phyloP scores from a whole-genome alignment of 2,797 vertebrate species.

The Steatocranus sp. region DNA sequence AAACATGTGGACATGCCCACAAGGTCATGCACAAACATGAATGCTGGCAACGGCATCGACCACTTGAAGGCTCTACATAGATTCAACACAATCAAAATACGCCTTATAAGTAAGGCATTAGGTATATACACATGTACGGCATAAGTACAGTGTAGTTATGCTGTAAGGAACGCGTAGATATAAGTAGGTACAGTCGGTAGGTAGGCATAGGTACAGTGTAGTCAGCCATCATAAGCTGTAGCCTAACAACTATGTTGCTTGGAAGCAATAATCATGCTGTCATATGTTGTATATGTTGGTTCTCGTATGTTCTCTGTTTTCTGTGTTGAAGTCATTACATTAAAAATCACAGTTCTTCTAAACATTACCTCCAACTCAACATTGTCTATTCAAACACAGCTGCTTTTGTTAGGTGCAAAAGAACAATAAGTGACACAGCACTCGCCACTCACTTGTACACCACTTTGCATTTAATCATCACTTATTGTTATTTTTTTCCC shows the following conservation, averaged over 20 bases:
- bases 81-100: background rate
- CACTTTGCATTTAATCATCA: background rate
- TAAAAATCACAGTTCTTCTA: background rate
- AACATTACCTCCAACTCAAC: background rate
- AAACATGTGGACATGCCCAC: background rate
- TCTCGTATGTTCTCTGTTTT: background rate
- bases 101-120: background rate
- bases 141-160: background rate
- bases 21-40: background rate
- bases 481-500: background rate
- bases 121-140: background rate
- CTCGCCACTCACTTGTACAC: background rate
- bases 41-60: background rate
- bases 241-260: background rate
- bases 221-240: background rate
- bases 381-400: background rate
- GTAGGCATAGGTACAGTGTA: background rate
- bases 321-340: background rate
- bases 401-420: background rate
- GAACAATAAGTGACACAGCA: background rate
- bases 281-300: background rate
- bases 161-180: background rate
- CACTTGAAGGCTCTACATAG: background rate
- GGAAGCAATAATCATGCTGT: background rate
- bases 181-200: background rate